phyloP scores from a whole-genome alignment of 2,113 vertebrate genomes.

The Lutjanus erythropterus region DNA sequence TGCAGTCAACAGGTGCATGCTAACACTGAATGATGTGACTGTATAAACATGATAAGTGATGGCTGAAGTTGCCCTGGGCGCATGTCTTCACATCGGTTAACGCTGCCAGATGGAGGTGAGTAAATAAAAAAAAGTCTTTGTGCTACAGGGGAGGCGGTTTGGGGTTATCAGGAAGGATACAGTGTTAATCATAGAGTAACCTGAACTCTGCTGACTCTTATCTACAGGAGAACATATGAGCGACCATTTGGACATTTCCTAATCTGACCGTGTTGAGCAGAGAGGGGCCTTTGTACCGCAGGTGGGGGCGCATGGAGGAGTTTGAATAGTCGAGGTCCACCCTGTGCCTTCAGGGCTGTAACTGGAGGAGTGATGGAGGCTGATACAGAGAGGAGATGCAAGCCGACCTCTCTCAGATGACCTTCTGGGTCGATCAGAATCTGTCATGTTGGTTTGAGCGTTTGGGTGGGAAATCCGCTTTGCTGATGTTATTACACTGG shows the following conservation, averaged over 20 bases:
- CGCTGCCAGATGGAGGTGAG: constrained; percentile 46
- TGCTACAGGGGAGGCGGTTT: constrained; percentile 44
- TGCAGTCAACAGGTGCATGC: neutral
- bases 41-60: constrained; percentile 2
- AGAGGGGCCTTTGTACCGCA: constrained; percentile 75
- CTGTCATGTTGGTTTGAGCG: constrained; percentile 39
- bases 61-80: neutral
- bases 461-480: constrained; percentile 40
- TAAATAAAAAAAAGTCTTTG: constrained; percentile 56
- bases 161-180: constrained; percentile 79
- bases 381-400: constrained; percentile 64
- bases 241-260: constrained; percentile 82
- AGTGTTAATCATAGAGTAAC: constrained; percentile 79
- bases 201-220: constrained; percentile 78
- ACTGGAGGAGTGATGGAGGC: constrained; percentile 70
- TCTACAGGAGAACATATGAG: constrained; percentile 79
- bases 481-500: neutral
- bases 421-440: constrained; percentile 60
- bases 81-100: constrained; percentile 59
- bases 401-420: constrained; percentile 68
- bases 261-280: constrained; percentile 74
- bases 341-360: constrained; percentile 78
- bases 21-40: neutral
- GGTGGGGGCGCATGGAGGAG: constrained; percentile 54
- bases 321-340: constrained; percentile 57